Percentiles rank a stretch among this genome's conserved stretches.
Evolutionary conservation across 2,888 invertebrate species (phyloP).

Genomic region (Parnassius orleans): DNA sequence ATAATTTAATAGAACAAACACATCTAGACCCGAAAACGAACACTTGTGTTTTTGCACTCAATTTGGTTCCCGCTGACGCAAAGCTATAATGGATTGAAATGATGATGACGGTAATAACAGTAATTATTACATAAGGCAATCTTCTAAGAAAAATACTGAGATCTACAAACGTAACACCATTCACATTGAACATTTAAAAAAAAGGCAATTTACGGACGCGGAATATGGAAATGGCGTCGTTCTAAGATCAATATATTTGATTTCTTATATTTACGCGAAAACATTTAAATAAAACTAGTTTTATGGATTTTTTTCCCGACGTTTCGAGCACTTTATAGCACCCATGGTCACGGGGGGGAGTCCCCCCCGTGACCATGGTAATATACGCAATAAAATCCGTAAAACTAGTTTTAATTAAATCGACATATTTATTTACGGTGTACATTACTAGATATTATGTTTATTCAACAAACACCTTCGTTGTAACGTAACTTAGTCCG

Average conservation of each 20-base stretch:
- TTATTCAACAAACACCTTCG: constrained; percentile 32
- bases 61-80: no score
- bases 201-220: constrained; percentile 33
- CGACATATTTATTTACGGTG: constrained; percentile 27
- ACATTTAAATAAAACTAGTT: no score
- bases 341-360: no score
- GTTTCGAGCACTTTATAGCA: no score
- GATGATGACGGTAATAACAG: neutral
- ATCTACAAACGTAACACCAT: constrained; percentile 15
- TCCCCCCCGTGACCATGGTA: no score
- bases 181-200: constrained; percentile 24
- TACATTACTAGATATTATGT: constrained; percentile 11
- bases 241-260: no score
- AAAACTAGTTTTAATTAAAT: no score
- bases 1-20: neutral
- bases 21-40: neutral
- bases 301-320: no score
- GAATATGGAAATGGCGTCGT: constrained; percentile 39
- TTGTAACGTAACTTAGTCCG: constrained; percentile 10
- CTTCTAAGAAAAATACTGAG: constrained; percentile 13
- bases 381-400: no score
- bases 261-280: no score
- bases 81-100: no score
- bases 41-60: neutral
- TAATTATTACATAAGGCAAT: constrained; percentile 17